Base-by-base conservation (phyloP, 1,140 invertebrate genomes). In the Hylyphantes graminicola region DNA sequence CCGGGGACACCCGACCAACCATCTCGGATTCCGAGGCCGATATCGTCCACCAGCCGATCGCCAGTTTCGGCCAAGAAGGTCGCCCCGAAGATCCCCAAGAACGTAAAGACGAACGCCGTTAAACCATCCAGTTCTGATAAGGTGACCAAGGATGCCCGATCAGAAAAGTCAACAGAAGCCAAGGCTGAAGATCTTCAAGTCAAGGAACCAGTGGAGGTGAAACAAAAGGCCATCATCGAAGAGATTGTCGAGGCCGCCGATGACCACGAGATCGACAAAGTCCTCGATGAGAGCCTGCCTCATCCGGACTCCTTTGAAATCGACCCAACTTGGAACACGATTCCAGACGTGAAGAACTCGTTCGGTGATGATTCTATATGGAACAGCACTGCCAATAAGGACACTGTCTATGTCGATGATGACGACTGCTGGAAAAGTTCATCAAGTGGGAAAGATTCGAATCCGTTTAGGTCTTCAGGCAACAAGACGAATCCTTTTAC, bases 1-100 rank as follows among this genome's bases (percentile, higher is more conserved):
- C 82, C 82, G 12, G 82, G 82, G 12, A 67, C 63, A 15, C 50
- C 61, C 54, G 82, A 84, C n/a, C 63, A 57, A 53, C 82, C 82
- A 6, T 84, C 82, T n/a, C 51, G 82, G 4, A 84, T 84, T 21
- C 82, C 82, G 7, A 76, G 82, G 21, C 82, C 82, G 0, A 84
- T 77, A 15, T 83, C 59, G 0, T 55, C 70, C 50, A 12, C 19
- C 9, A 83, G 50, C 54, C 57, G 78, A 6, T 21, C 78, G 2
- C 9, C n/a, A 7, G 7, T 50, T 7, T 11, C 21, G 0, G 21
- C 19, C 0, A 17, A 3, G 51, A 73, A 65, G 11, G 15, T 19
- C 21, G 35, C 21, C 65, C 82, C 6, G 72, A 77, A 70, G 35
- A 8, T 75, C 19, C 1, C 13, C 17, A 65, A 48, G 9, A 84